A percentile compares a stretch with the other conserved stretches of the same genome.
Evolutionary conservation across 1,140 invertebrate genomes (phyloP).

Genomic region (Ceratitis capitata): DNA sequence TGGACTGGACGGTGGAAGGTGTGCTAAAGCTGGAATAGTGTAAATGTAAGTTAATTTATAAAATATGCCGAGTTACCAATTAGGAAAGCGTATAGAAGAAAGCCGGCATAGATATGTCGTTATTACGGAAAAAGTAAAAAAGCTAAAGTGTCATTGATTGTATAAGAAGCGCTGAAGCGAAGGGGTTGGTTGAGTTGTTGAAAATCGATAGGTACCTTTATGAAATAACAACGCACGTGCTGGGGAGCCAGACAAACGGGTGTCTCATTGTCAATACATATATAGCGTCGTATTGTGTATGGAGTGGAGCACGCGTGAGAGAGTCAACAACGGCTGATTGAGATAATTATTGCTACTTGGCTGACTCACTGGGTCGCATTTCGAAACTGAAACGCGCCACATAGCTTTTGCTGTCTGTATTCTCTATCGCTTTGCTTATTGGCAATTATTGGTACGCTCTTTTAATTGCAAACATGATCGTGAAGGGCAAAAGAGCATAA

Average conservation of each 20-base stretch:
- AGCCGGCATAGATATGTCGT: no score
- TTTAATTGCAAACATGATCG: neutral
- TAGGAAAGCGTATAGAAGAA: neutral
- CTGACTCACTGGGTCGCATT: neutral
- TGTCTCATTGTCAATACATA: neutral
- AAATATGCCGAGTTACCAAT: neutral
- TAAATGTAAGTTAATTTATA: neutral
- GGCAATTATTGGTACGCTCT: neutral
- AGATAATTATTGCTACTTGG: neutral
- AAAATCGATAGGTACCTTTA: neutral
- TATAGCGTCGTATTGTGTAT: neutral
- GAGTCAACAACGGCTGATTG: neutral
- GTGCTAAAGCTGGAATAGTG: neutral
- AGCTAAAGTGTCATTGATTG: neutral
- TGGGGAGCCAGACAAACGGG: neutral
- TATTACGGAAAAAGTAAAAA: neutral
- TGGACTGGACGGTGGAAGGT: neutral
- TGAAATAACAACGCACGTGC: neutral
- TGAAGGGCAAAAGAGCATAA: constrained; percentile 26
- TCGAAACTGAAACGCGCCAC: neutral
- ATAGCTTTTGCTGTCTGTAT: neutral
- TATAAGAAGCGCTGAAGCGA: neutral
- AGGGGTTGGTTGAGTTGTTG: neutral
- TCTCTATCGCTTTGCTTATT: neutral
- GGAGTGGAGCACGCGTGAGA: neutral